phyloP scores from a whole-genome alignment of 2,113 vertebrate genomes.

The Paratilapia polleni region DNA sequence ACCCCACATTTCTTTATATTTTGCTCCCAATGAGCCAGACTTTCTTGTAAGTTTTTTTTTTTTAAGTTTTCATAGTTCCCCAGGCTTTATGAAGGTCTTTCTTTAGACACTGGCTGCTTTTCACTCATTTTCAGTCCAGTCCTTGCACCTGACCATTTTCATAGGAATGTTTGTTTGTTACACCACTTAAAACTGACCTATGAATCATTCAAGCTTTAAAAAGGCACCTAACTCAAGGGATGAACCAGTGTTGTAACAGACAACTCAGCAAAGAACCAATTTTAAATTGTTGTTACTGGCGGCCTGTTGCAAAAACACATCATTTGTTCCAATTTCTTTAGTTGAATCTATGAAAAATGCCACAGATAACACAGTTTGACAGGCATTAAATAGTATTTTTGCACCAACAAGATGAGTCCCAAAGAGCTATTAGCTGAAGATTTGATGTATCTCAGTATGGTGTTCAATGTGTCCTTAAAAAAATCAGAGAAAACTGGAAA shows the following conservation, averaged over 20 bases:
- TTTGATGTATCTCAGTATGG: background rate
- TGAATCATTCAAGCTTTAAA: background rate
- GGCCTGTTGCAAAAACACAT: background rate
- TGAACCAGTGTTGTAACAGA: background rate
- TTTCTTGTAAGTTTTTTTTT: background rate
- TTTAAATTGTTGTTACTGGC: background rate
- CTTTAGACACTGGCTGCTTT: background rate
- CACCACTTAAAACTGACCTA: background rate
- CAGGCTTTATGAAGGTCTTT: background rate
- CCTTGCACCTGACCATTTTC: background rate
- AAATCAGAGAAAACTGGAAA: background rate
- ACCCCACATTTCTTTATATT: background rate
- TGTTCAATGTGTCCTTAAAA: background rate
- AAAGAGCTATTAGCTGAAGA: background rate
- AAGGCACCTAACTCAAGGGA: background rate
- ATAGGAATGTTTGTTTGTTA: background rate
- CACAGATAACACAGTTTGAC: background rate
- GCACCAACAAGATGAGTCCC: background rate
- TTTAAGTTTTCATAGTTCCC: background rate
- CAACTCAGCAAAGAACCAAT: background rate
- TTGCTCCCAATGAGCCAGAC: background rate
- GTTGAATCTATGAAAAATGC: background rate
- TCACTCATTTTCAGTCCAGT: background rate
- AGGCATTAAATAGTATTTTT: background rate
- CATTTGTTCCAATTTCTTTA: background rate